These are phyloP conservation scores for Acridotheres tristis DNA, from an alignment of 2,797 vertebrate genomes.

Conservation along the genomic window DNA sequence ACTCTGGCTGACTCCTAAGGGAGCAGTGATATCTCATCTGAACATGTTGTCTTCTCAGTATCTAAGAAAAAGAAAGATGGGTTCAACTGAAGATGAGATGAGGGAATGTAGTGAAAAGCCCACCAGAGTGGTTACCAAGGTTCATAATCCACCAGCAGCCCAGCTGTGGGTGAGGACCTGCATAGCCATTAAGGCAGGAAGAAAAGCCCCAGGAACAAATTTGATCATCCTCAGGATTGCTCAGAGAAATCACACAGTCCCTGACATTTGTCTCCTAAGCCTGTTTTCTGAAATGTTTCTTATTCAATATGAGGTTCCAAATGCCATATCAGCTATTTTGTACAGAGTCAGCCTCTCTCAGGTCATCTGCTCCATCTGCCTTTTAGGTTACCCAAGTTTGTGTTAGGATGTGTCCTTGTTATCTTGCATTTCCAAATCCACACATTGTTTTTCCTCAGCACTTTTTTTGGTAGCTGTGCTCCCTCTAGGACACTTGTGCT, in stretches of 20 bases:
- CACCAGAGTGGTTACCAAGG: background rate
- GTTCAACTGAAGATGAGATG: background rate
- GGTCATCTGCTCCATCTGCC: background rate
- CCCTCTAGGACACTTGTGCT: background rate
- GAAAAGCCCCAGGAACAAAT: background rate
- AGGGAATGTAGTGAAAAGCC: background rate
- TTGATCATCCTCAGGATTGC: background rate
- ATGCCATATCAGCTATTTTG: background rate
- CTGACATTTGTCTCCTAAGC: background rate
- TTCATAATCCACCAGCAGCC: background rate
- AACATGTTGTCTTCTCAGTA: background rate
- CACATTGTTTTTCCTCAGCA: fast-evolving
- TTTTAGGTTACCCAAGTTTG: background rate
- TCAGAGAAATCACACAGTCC: background rate
- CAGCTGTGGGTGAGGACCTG: background rate
- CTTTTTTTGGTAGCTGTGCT: background rate
- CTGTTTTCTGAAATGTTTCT: background rate
- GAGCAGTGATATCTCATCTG: background rate
- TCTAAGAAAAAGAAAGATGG: background rate
- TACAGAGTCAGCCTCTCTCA: background rate
- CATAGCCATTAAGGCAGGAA: background rate
- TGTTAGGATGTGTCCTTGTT: background rate
- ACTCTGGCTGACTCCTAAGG: background rate
- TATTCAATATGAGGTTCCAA: background rate
- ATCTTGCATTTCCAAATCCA: background rate